Base-by-base conservation (phyloP, 2,113 vertebrate species). In the Abramis brama region DNA sequence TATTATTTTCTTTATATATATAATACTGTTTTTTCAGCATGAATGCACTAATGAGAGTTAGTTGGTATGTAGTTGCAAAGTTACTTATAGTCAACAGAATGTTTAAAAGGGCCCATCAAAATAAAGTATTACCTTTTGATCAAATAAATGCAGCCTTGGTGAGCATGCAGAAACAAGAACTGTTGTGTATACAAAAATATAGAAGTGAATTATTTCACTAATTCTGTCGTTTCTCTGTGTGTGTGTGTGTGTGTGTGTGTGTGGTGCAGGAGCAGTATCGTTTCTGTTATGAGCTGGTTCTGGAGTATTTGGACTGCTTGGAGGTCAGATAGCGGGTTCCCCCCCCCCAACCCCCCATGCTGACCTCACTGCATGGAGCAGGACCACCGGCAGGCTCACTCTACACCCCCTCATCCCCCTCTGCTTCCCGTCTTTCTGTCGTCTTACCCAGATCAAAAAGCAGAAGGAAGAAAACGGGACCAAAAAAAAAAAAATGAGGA, bases 231-330 rank as follows among this genome's bases (percentile, higher is more conserved):
- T 60, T 82, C 15, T 83, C 57, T 82, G 19, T 71, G 17, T 83
- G 25, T 83, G 25, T 91, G 83, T 88, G 9, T 83, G 25, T 91
- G 83, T 82, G 19, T 71, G 17, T 83, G 25, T 83, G 25, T 91
- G 83, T 88, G 9, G 11, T 64, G 5, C 88, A 96, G 95, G 95
- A 96, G 86, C 95, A 96, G 92, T 96, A 96, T 89, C 94, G 95
- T 82, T 96, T 96, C 91, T 96, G 95, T 91, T 96, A 95, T 77
- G 95, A 96, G 92, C 94, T 96, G 75, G 91, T 94, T 88, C 91
- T 94, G 94, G 95, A 96, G 91, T 96, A 95, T 91, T 91, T 96
- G 94, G 94, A 96, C 88, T 96, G 95, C 92, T 93, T 95, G 91
- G 94, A 96, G 78, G 93, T 91, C 80, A 96, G 95, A 95, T 96